Conservation (phyloP, 2,797 vertebrate genomes). For the Pogonophryne albipinna region DNA sequence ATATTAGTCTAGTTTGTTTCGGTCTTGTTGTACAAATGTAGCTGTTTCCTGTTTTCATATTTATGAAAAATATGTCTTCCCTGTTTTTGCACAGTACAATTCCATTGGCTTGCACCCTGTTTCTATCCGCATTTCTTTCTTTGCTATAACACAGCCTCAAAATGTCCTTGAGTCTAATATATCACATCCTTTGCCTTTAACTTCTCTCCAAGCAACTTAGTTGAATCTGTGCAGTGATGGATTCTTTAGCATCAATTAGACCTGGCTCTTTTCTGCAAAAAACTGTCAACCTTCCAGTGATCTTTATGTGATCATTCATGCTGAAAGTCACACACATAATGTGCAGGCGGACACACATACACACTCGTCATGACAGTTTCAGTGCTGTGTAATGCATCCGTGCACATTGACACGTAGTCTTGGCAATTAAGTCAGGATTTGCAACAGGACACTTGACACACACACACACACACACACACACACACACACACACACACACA, state of each 20-base stretch:
- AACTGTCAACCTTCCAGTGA: constrained; percentile 54
- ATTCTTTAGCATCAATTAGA: constrained; percentile 62
- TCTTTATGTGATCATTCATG: constrained; percentile 39
- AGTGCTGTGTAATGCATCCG: constrained; percentile 24
- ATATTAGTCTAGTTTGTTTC: background rate
- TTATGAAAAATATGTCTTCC: background rate
- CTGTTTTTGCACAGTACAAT: background rate
- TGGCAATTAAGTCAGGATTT: constrained; percentile 18
- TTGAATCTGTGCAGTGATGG: constrained; percentile 38
- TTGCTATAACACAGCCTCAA: constrained; percentile 32
- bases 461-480: background rate
- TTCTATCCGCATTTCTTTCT: constrained; percentile 10
- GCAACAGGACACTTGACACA: constrained; percentile 17
- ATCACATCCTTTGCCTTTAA: constrained; percentile 13
- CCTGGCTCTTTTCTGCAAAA: constrained; percentile 46
- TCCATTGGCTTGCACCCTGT: background rate
- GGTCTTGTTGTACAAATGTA: constrained; percentile 2
- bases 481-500: background rate
- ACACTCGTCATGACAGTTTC: constrained; percentile 9
- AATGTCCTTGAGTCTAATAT: constrained; percentile 39
- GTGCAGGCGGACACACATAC: constrained; percentile 6
- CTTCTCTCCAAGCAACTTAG: constrained; percentile 31
- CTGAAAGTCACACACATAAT: background rate
- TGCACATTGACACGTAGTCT: constrained; percentile 30
- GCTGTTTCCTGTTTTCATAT: background rate